Evolutionary conservation across 2,888 invertebrate species (phyloP).

Genomic region (Noctua janthina): DNA sequence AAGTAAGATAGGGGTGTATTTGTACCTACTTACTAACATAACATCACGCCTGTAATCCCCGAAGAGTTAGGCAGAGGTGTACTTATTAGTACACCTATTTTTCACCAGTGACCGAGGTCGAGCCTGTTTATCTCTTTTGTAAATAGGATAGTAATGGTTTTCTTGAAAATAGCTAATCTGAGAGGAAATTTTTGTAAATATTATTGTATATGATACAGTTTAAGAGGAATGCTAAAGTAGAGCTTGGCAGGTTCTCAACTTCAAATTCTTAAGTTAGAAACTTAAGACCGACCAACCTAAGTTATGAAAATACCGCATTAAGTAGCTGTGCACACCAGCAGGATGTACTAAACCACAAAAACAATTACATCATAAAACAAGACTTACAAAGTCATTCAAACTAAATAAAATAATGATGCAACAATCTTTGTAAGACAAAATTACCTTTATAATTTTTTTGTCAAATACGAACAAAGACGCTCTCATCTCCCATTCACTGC

Average conservation of each 20-base stretch:
- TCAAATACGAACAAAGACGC: conserved; percentile 19
- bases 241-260: too few species aligned
- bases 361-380: conserved; percentile 10
- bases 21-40: not conserved
- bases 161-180: not conserved
- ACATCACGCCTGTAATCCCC: too few species aligned
- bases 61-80: too few species aligned
- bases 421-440: conserved; percentile 34
- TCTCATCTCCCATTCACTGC: conserved; percentile 48
- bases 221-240: not conserved
- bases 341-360: not conserved
- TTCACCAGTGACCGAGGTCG: not conserved
- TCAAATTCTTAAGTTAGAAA: not conserved
- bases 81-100: not conserved
- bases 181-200: not conserved
- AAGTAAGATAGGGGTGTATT: not conserved
- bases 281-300: not conserved
- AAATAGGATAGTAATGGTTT: not conserved
- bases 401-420: conserved; percentile 27
- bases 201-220: not conserved
- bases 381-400: conserved; percentile 20
- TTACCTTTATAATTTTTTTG: conserved; percentile 13
- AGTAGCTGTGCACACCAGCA: not conserved
- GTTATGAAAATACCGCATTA: not conserved
- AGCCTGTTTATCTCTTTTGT: not conserved